Base-by-base conservation (phyloP, 1,140 invertebrate genomes). In the Drosophila ambigua region DNA sequence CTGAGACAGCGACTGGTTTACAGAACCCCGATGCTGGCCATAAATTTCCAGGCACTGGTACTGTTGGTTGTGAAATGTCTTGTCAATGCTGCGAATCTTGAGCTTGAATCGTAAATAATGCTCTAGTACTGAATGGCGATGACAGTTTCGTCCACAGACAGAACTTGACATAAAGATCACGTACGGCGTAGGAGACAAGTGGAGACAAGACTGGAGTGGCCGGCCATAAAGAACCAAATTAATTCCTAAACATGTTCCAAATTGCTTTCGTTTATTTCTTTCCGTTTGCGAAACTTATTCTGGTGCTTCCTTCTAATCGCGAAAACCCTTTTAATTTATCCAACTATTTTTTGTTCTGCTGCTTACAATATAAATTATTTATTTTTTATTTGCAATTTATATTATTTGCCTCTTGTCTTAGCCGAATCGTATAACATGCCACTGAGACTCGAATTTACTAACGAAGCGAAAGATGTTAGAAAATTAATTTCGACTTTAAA, bases 101-200 rank as follows among this genome's bases (percentile, higher is more conserved):
- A 87, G 83, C 78, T 87, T 87, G 82, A 87, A 75, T 85, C 81
- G 81, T 85, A 85, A 85, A 83, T 84, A 84, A 84, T 77, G 80
- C 76, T 84, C 80, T 63, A 77, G 76, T 79, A 74, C 62, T 59
- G 72, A 69, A 79, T 69, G 58, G 68, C 67, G 54, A 63, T 72
- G 62, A 13, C 65, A 73, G 60, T 72, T 39, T 39, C 51, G 58
- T 60, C 57, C 57, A 69, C 55, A 55, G 55, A 66, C 49, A 55
- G 55, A 66, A 83, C 57, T 82, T 85, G 81, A 82, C 79, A 82
- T 72, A 75, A 85, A 85, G 66, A 74, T 81, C 82, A 85, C 81
- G 78, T 85, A 79, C 51, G 35, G 28, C 13, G 23, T 51, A 43
- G 44, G 26, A 48, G 61, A 75, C 67, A 71, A 69, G 66, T 69